phyloP scores from a whole-genome alignment of 2,113 vertebrate genomes.

The Panurus biarmicus region DNA sequence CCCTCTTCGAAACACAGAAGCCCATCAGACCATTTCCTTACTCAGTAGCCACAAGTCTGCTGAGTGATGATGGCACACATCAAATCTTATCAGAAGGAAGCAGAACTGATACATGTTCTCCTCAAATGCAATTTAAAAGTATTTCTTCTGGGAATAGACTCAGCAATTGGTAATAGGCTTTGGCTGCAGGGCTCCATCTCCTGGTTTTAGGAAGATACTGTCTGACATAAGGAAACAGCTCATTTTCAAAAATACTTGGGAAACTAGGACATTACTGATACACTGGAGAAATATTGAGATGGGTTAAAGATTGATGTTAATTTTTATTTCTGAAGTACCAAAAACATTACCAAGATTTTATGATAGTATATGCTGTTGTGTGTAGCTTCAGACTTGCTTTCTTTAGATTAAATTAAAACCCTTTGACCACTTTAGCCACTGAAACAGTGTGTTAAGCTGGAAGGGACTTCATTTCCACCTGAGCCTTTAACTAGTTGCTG shows the following conservation, averaged over 20 bases:
- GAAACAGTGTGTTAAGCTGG: not conserved
- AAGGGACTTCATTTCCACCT: not conserved
- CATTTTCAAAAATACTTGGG: not conserved
- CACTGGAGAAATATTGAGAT: not conserved
- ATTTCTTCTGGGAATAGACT: not conserved
- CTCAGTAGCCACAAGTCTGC: not conserved
- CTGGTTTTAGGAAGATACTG: not conserved
- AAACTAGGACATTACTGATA: not conserved
- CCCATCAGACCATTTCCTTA: not conserved
- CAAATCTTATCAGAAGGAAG: not conserved
- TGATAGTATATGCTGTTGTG: not conserved
- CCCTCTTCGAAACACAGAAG: not conserved
- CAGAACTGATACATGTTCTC: not conserved
- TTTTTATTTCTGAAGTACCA: not conserved
- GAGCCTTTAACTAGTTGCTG: not conserved
- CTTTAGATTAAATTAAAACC: not conserved
- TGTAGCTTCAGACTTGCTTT: not conserved
- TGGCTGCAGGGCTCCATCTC: conserved; percentile 43
- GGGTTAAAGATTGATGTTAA: not conserved
- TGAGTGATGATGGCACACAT: not conserved
- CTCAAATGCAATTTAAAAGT: not conserved
- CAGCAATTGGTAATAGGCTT: not conserved
- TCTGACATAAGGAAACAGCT: not conserved
- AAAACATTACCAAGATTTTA: not conserved
- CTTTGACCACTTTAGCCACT: not conserved